phyloP scores from a whole-genome alignment of 2,888 invertebrate genomes.

The Mesoligia furuncula region DNA sequence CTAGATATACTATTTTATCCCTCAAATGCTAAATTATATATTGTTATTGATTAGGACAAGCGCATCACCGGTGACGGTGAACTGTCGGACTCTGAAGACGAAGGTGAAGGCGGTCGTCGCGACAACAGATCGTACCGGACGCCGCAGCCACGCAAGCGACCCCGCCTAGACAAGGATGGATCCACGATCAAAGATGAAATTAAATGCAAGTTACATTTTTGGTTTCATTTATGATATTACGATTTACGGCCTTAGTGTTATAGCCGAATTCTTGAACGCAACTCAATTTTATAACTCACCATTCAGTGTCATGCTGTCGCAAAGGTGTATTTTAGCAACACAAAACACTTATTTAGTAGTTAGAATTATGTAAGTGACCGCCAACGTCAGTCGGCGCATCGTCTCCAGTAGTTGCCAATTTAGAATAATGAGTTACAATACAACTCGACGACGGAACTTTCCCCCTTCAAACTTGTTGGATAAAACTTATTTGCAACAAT shows the following conservation, averaged over 20 bases:
- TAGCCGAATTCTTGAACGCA: neutral
- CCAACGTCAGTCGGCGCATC: neutral
- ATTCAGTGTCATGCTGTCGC: neutral
- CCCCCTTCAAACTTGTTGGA: neutral
- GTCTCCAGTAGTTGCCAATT: constrained; percentile 4
- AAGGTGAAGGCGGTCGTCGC: constrained; percentile 93
- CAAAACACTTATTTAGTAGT: neutral
- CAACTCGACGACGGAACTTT: neutral
- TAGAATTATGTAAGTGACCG: neutral
- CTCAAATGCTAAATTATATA: neutral
- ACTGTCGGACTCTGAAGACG: constrained; percentile 98
- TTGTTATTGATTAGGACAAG: constrained; percentile 92
- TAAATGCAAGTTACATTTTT: constrained; percentile 87
- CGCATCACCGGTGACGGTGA: constrained; percentile 98
- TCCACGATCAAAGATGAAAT: constrained; percentile 91
- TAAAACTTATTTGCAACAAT: neutral
- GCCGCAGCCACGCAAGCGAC: constrained; percentile 92
- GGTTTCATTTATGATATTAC: neutral
- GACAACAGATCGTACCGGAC: constrained; percentile 92
- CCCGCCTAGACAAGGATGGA: constrained; percentile 92
- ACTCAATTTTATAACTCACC: neutral
- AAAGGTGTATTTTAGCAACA: neutral
- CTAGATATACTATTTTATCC: neutral
- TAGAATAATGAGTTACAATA: neutral
- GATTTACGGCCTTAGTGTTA: neutral